phyloP scores from a whole-genome alignment of 2,113 vertebrate species.

The Heptranchias perlo region DNA sequence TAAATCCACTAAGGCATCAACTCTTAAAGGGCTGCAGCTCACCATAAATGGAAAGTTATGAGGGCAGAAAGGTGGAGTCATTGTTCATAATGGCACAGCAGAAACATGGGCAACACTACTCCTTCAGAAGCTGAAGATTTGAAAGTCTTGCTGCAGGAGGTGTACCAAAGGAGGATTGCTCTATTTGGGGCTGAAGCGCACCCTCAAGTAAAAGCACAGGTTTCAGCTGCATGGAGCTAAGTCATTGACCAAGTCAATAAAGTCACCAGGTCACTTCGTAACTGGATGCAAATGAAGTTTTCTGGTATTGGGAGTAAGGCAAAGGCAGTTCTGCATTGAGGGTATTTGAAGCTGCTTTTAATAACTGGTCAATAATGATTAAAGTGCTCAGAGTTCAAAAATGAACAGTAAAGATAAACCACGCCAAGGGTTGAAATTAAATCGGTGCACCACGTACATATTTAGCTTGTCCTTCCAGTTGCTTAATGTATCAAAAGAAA shows the following conservation, averaged over 20 bases:
- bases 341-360: not conserved
- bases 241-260: not conserved
- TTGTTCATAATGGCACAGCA: not conserved
- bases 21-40: not conserved
- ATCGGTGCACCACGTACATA: not conserved
- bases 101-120: not conserved
- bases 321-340: not conserved
- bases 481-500: not conserved
- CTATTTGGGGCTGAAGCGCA: not conserved
- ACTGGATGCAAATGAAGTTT: not conserved
- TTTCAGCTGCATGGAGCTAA: not conserved
- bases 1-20: not conserved
- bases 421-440: not conserved
- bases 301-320: not conserved
- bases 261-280: not conserved
- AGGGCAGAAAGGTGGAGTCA: not conserved
- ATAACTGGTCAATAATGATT: not conserved
- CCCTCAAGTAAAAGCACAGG: not conserved
- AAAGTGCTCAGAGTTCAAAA: not conserved
- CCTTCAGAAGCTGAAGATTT: not conserved
- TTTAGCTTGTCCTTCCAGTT: not conserved
- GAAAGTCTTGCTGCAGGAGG: not conserved
- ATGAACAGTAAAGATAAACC: not conserved
- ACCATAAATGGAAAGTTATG: not conserved
- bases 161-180: not conserved